Evolutionary conservation across 2,113 vertebrate species (phyloP).

Genomic region (Orthonyx spaldingii): DNA sequence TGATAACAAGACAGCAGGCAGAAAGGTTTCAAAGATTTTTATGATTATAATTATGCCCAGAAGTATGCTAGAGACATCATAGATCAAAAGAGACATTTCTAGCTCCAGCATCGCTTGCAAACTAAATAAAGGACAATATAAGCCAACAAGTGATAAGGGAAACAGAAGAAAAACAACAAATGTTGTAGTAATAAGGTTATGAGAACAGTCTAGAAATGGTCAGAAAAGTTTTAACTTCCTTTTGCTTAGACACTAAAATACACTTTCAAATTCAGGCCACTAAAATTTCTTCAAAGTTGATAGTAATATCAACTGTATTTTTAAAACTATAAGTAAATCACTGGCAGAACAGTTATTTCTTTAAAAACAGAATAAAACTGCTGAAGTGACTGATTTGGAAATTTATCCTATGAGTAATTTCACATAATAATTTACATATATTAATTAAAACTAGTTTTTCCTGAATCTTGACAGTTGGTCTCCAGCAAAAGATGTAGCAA

Average conservation of each 20-base stretch:
- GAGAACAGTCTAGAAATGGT: background rate
- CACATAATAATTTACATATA: background rate
- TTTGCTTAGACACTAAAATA: background rate
- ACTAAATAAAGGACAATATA: slow-evolving; percentile 26
- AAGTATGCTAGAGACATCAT: background rate
- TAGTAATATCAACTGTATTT: background rate
- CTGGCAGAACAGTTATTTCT: background rate
- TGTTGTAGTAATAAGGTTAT: background rate
- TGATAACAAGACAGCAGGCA: background rate
- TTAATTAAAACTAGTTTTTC: background rate
- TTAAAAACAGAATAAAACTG: background rate
- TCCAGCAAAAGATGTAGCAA: background rate
- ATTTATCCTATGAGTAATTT: background rate
- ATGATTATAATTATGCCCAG: slow-evolving; percentile 49
- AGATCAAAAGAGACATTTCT: slow-evolving; percentile 32
- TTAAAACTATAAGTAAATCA: background rate
- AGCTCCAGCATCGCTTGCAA: background rate
- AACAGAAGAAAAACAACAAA: background rate
- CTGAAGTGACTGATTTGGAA: background rate
- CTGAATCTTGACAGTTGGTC: background rate
- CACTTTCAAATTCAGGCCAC: background rate
- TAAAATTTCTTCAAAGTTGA: background rate
- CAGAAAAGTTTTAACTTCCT: background rate
- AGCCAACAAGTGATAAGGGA: background rate
- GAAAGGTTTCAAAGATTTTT: slow-evolving; percentile 39